These are phyloP conservation scores for Anhinga rufa DNA, from an alignment of 2,113 vertebrate genomes.

Conservation along the genomic window DNA sequence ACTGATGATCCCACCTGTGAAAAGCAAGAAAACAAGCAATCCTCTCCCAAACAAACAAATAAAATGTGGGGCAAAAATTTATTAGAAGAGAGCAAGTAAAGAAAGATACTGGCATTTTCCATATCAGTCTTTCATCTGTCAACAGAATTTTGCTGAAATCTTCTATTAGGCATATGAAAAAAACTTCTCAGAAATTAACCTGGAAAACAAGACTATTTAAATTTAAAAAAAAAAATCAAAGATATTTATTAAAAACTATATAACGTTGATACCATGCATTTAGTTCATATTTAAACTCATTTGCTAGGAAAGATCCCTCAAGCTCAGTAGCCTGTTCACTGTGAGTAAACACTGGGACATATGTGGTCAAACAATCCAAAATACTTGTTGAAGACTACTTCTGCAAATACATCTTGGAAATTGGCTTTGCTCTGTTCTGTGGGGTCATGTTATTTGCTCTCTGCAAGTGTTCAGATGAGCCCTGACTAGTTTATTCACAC, in stretches of 20 bases:
- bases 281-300: neutral
- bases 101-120: neutral
- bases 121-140: neutral
- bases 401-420: slow-evolving; percentile 4
- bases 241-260: neutral
- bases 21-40: neutral
- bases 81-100: neutral
- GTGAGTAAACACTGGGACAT: neutral
- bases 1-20: neutral
- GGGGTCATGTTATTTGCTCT: slow-evolving; percentile 22
- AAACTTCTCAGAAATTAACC: neutral
- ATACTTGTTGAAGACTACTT: neutral
- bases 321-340: neutral
- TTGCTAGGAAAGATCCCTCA: neutral
- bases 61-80: neutral
- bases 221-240: neutral
- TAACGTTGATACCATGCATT: neutral
- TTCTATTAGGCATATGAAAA: neutral
- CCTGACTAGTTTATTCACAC: neutral
- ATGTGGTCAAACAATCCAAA: neutral
- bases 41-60: neutral
- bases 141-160: neutral
- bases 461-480: neutral
- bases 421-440: neutral
- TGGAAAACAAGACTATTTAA: neutral